Conservation (phyloP, 2,888 invertebrate species). For the Hirtodrosophila histrioides region DNA sequence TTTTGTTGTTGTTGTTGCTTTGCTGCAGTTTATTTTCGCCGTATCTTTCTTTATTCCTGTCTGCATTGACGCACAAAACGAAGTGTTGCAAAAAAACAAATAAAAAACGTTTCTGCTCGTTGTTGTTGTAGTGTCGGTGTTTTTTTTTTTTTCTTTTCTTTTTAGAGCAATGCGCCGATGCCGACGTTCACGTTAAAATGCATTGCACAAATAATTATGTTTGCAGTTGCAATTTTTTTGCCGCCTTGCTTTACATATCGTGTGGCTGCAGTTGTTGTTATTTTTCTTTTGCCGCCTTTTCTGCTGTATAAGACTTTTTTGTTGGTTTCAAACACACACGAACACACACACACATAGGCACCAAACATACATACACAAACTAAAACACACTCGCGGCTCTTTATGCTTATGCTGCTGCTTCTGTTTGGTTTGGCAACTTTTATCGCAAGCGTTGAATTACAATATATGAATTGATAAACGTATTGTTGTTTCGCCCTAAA, state of each 20-base stretch:
- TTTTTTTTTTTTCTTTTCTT: constrained; percentile 28
- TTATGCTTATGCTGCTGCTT: constrained; percentile 47
- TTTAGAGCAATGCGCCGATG: constrained; percentile 50
- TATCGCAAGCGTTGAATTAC: constrained; percentile 41
- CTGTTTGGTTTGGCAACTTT: constrained; percentile 38
- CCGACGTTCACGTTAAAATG: constrained; percentile 59
- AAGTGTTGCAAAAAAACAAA: constrained; percentile 42
- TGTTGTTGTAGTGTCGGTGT: constrained; percentile 38
- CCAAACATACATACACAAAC: constrained; percentile 16
- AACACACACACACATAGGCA: constrained; percentile 25
- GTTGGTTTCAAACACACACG: constrained; percentile 51
- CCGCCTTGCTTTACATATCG: constrained; percentile 50
- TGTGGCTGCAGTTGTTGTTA: constrained; percentile 26
- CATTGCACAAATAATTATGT: constrained; percentile 74
- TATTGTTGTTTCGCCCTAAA: constrained; percentile 30
- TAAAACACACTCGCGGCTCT: constrained; percentile 48
- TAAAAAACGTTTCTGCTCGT: constrained; percentile 36
- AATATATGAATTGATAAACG: constrained; percentile 32
- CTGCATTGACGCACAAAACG: constrained; percentile 54
- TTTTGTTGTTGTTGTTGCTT: constrained; percentile 35
- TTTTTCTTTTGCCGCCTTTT: constrained; percentile 72
- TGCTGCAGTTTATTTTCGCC: constrained; percentile 50
- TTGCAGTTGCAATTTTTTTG: constrained; percentile 70
- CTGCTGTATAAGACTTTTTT: constrained; percentile 65
- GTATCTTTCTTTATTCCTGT: constrained; percentile 52